A percentile compares a stretch with the other conserved stretches of the same genome.
Conservation (phyloP, 2,888 invertebrate species). For the Strigamia crassipes region DNA sequence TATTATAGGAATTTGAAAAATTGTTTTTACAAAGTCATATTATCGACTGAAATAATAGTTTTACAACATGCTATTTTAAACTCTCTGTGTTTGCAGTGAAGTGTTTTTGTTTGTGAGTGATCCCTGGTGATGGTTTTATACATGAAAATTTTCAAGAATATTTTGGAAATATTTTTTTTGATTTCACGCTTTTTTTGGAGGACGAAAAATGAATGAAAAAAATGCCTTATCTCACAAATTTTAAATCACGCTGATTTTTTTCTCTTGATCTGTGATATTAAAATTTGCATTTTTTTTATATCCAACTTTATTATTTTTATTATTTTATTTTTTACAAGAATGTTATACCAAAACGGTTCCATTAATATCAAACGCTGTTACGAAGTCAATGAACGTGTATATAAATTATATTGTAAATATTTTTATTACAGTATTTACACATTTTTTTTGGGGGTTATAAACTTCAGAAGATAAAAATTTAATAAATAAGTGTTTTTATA, state of each 20-base stretch:
- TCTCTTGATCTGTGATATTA: not conserved
- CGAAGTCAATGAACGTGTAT: not conserved
- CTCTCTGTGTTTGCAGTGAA: not conserved
- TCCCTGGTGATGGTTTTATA: not conserved
- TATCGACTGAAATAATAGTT: not conserved
- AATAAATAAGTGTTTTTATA: not conserved
- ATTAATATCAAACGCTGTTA: not conserved
- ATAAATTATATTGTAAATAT: constrained; percentile 7
- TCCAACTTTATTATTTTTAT: not conserved
- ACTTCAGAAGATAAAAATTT: not conserved
- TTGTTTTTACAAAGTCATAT: not conserved
- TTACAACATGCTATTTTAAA: not conserved
- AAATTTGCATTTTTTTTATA: not conserved
- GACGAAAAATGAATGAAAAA: not conserved
- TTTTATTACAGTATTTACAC: constrained; percentile 14
- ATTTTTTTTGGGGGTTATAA: not conserved
- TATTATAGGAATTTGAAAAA: not conserved
- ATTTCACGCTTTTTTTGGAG: too few species aligned
- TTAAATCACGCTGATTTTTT: not conserved
- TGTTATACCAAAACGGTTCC: not conserved
- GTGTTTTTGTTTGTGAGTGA: not conserved
- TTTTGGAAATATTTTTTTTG: too few species aligned
- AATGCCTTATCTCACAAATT: not conserved
- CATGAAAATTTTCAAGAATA: too few species aligned
- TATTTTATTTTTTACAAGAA: too few species aligned